Percentiles rank a stretch among this genome's conserved stretches.
phyloP scores from a whole-genome alignment of 92 coral and sea anemone genomes.

The Epizoanthus fatuus region DNA sequence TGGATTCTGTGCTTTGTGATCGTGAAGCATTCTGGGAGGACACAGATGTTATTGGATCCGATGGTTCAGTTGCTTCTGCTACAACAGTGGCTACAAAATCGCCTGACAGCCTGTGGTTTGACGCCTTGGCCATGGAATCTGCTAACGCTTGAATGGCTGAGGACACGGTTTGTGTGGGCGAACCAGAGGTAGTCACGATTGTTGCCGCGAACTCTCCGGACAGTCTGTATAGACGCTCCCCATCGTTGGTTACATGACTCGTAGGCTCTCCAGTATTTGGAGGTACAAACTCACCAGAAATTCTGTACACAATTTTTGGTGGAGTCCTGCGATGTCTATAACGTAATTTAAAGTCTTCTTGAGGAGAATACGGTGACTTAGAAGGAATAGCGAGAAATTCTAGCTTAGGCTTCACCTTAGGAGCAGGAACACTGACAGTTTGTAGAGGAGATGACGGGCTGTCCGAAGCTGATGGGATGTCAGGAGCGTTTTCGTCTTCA shows the following conservation, averaged over 20 bases:
- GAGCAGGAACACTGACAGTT: constrained; percentile 26
- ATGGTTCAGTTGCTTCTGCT: constrained; percentile 47
- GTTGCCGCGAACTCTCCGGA: constrained; percentile 40
- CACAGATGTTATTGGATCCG: constrained; percentile 3
- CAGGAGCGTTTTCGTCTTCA: constrained; percentile 63
- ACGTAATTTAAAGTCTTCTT: constrained; percentile 81
- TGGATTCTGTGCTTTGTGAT: constrained; percentile 54
- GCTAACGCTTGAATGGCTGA: constrained; percentile 61
- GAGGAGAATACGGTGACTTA: constrained; percentile 94
- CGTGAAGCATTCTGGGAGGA: constrained; percentile 14
- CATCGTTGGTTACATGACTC: constrained; percentile 24
- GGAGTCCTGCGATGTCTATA: constrained; percentile 73
- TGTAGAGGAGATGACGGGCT: constrained; percentile 39
- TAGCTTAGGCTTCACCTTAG: constrained; percentile 64
- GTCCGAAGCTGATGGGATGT: constrained; percentile 33
- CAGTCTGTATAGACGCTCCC: constrained; percentile 41
- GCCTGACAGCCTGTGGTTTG: constrained; percentile 36
- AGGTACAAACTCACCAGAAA: constrained; percentile 80
- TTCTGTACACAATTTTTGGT: constrained; percentile 80
- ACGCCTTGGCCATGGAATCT: constrained; percentile 41
- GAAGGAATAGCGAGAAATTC: constrained; percentile 74
- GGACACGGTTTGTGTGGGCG: constrained; percentile 40
- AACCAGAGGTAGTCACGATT: constrained; percentile 37
- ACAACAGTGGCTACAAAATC: constrained; percentile 78
- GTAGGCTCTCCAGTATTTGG: constrained; percentile 23